Conservation (phyloP, 2,888 invertebrate species). For the Oxystoma pomonae region DNA sequence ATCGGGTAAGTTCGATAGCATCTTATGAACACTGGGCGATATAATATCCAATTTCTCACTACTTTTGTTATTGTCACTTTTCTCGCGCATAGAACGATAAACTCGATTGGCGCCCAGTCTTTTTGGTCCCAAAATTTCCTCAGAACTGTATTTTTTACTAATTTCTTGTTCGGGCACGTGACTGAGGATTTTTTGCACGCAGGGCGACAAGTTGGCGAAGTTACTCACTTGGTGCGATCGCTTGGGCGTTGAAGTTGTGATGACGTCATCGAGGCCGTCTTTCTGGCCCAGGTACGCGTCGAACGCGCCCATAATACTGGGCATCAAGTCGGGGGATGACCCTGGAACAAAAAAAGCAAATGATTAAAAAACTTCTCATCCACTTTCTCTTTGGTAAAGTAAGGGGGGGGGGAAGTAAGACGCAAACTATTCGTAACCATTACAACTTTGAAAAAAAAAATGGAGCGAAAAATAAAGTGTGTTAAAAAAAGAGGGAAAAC, state of each 20-base stretch:
- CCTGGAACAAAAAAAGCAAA: conserved; percentile 58
- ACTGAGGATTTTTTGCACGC: conserved; percentile 59
- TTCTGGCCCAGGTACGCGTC: conserved; percentile 66
- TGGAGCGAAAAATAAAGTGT: no score
- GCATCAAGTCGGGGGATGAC: conserved; percentile 80
- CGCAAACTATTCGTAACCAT: no score
- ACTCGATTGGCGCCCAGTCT: conserved; percentile 16
- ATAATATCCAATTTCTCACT: conserved; percentile 43
- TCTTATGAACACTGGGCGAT: conserved; percentile 54
- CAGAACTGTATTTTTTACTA: conserved; percentile 43
- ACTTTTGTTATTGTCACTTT: conserved; percentile 34
- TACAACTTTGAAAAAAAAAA: no score
- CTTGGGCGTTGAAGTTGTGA: conserved; percentile 33
- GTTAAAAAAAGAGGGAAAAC: no score
- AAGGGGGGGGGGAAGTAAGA: no score
- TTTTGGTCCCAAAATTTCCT: conserved; percentile 32
- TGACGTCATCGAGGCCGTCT: conserved; percentile 25
- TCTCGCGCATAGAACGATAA: conserved; percentile 31
- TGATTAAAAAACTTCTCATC: no score
- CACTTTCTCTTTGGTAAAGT: no score
- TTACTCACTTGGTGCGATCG: conserved; percentile 43
- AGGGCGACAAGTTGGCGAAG: conserved; percentile 57
- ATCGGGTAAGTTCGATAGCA: conserved; percentile 53
- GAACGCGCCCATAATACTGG: conserved; percentile 81
- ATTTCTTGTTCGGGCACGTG: conserved; percentile 49